phyloP scores from a whole-genome alignment of 2,888 invertebrate genomes.

The Tipula confusa region DNA sequence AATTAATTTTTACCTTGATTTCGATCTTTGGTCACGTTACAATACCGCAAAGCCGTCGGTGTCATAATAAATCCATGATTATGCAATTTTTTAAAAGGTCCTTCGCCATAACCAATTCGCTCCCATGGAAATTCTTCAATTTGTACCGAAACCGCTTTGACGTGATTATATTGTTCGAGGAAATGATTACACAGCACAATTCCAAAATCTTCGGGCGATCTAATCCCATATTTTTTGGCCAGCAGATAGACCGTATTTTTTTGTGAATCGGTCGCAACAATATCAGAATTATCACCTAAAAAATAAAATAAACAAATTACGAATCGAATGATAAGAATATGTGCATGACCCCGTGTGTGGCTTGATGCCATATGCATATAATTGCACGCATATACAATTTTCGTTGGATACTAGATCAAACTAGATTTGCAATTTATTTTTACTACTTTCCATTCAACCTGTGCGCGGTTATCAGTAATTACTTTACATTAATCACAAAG shows the following conservation, averaged over 20 bases:
- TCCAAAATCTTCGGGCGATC: constrained; percentile 72
- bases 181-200: constrained; percentile 70
- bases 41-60: constrained; percentile 63
- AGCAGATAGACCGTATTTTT: constrained; percentile 77
- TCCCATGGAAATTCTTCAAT: constrained; percentile 76
- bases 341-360: not conserved
- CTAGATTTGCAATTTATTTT: no score
- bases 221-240: constrained; percentile 72
- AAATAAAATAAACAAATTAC: not conserved
- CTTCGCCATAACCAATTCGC: constrained; percentile 55
- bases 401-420: no score
- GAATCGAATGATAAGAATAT: not conserved
- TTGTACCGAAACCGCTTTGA: constrained; percentile 63
- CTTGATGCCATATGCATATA: not conserved
- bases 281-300: constrained; percentile 67
- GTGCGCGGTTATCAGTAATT: no score
- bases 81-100: constrained; percentile 53
- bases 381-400: not conserved
- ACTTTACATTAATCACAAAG: no score
- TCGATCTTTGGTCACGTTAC: constrained; percentile 62
- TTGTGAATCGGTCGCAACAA: constrained; percentile 77
- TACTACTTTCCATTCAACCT: no score
- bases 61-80: constrained; percentile 74
- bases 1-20: constrained; percentile 54
- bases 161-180: constrained; percentile 69